Evolutionary conservation across 2,797 vertebrate genomes (phyloP), one percentile per base, ranked within the genome.

Genomic region (Premnoplex brunnescens): DNA sequence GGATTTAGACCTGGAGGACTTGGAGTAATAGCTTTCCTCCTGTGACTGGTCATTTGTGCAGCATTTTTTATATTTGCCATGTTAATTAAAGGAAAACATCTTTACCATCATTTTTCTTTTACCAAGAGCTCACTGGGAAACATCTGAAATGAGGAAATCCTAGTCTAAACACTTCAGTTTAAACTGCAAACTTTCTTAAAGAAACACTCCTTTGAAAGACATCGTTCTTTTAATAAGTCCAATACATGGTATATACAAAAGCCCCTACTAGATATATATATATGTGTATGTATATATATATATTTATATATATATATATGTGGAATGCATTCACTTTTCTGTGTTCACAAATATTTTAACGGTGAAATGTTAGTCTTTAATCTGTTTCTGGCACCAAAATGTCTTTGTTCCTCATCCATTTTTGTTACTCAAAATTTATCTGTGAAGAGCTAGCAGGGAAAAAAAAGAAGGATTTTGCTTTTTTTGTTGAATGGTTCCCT

Each of bases 161-260:
- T 96, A 93, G 95, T 94, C 95, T 96, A 92, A 96, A 95, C 93
- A 93, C 73, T 91, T 46, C 63, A 12, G 90, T 95, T 95, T 94
- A 92, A 96, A 96, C 95, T 82, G 89, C 84, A 96, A 95, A 96
- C 84, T 84, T 95, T 95, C 83, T 95, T 91, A 89, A 96, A 87
- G 91, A 96, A 95, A 89, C 83, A 91, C 69, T 84, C 83, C 51
- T 94, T 82, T 81, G 88, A 95, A 96, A 96, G 85, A 91, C 64
- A 80, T 69, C 1, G 26, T 90, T 91, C 80, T 85, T 92, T 96
- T 91, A 69, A 75, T 72, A 82, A 90, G 93, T 88, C 96, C 84
- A 82, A 46, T 93, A 95, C 63, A 92, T 1, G 26, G 69, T 96
- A 94, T 94, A 91, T 95, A 97, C 93, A 96, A 88, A 93, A 92